phyloP scores from a whole-genome alignment of 2,888 invertebrate genomes.

The Leptothorax acervorum region DNA sequence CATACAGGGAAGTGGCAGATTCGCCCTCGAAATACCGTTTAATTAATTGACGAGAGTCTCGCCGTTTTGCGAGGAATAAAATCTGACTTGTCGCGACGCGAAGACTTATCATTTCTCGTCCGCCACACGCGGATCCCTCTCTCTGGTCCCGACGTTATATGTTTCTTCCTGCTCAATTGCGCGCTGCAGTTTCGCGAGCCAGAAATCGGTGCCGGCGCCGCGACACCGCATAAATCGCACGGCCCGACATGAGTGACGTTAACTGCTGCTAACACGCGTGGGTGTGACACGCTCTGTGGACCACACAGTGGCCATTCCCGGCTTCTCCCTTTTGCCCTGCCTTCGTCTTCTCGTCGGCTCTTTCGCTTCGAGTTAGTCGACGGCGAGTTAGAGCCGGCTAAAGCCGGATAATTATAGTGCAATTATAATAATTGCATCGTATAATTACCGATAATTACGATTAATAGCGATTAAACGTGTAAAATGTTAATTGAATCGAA shows the following conservation, averaged over 20 bases:
- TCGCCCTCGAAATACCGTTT: neutral
- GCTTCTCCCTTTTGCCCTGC: constrained; percentile 24
- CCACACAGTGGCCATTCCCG: constrained; percentile 46
- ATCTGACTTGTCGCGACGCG: neutral
- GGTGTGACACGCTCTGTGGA: constrained; percentile 52
- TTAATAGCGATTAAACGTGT: neutral
- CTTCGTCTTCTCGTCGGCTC: constrained; percentile 36
- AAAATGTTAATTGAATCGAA: constrained; percentile 20
- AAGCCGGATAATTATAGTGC: constrained; percentile 28
- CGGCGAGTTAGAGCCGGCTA: neutral
- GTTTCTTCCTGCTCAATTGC: constrained; percentile 32
- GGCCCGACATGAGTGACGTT: constrained; percentile 51
- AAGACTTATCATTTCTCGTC: neutral
- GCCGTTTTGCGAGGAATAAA: neutral
- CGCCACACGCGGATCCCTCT: neutral
- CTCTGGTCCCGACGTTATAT: neutral
- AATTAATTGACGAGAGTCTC: neutral
- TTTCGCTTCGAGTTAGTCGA: constrained; percentile 21
- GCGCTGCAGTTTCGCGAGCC: constrained; percentile 6
- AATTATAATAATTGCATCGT: constrained; percentile 10
- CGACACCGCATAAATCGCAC: constrained; percentile 48
- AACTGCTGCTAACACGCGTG: constrained; percentile 52
- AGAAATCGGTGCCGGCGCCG: constrained; percentile 31
- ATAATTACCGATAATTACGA: neutral
- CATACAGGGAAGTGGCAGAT: neutral